phyloP scores from a whole-genome alignment of 2,888 invertebrate species.

The Bursaphelenchus okinawaensis region DNA sequence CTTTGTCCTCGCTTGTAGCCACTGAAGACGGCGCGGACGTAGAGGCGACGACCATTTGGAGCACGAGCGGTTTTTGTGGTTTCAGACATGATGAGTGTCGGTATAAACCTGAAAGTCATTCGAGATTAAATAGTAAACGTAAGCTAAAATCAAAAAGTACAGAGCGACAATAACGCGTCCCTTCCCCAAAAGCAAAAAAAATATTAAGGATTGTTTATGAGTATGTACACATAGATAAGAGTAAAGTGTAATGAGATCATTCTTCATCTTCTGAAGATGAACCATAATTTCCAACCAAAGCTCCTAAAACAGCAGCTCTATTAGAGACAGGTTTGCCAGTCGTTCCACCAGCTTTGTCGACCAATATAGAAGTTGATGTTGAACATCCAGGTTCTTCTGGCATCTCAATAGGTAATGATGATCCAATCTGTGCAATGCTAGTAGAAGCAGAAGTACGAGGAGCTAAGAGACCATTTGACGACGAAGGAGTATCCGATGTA shows the following conservation, averaged over 20 bases:
- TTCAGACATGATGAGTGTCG: not conserved
- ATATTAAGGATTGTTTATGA: not conserved
- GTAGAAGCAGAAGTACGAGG: not conserved
- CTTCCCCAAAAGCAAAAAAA: not conserved
- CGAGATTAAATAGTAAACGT: not conserved
- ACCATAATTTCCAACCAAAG: conserved; percentile 1
- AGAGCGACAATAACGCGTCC: not conserved
- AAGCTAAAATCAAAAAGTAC: not conserved
- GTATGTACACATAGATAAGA: not conserved
- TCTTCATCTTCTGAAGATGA: conserved; percentile 3
- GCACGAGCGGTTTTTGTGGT: not conserved
- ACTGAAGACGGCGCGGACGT: conserved; percentile 51
- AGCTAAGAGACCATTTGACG: not conserved
- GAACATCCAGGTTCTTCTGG: no score
- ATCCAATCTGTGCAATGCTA: not conserved
- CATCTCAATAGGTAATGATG: no score
- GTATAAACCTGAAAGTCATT: conserved; percentile 9
- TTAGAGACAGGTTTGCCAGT: not conserved
- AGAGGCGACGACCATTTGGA: conserved; percentile 18
- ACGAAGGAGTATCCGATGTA: not conserved
- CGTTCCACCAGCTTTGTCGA: no score
- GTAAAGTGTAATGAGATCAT: not conserved
- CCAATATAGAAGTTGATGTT: not conserved
- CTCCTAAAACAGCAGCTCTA: not conserved
- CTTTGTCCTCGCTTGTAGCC: conserved; percentile 83